Evolutionary conservation across 2,113 vertebrate species (phyloP).

Genomic region (Lycaon pictus): DNA sequence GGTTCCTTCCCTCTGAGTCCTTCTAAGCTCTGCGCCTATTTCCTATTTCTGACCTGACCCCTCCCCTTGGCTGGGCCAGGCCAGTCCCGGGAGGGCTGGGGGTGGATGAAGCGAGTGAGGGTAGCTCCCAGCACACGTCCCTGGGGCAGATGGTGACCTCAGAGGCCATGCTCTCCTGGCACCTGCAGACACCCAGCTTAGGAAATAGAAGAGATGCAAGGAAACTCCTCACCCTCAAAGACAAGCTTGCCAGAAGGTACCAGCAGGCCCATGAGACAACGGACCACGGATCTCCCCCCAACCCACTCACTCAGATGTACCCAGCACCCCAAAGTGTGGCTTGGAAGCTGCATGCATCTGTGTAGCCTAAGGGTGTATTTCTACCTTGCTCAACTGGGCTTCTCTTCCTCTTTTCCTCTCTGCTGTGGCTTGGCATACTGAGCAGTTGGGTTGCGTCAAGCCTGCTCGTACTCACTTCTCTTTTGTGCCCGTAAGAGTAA

Average conservation of each 20-base stretch:
- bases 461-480: conserved; percentile 60
- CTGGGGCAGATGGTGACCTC: background rate
- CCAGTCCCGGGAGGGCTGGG: accelerated
- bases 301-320: background rate
- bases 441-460: conserved; percentile 60
- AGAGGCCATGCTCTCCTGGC: background rate
- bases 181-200: background rate
- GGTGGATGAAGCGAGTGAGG: accelerated
- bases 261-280: background rate
- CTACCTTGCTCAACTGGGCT: background rate
- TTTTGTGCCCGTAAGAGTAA: background rate
- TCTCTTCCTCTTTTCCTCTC: background rate
- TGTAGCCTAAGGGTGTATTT: background rate
- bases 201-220: background rate
- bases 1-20: background rate
- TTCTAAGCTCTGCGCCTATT: background rate
- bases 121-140: background rate
- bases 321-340: accelerated
- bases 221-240: background rate
- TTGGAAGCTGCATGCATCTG: background rate
- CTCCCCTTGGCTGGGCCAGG: no score
- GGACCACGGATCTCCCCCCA: background rate
- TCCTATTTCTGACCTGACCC: background rate
- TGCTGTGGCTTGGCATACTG: background rate
- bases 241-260: background rate